These are phyloP conservation scores for Noctua fimbriata DNA, from an alignment of 2,888 invertebrate species.

Conservation along the genomic window DNA sequence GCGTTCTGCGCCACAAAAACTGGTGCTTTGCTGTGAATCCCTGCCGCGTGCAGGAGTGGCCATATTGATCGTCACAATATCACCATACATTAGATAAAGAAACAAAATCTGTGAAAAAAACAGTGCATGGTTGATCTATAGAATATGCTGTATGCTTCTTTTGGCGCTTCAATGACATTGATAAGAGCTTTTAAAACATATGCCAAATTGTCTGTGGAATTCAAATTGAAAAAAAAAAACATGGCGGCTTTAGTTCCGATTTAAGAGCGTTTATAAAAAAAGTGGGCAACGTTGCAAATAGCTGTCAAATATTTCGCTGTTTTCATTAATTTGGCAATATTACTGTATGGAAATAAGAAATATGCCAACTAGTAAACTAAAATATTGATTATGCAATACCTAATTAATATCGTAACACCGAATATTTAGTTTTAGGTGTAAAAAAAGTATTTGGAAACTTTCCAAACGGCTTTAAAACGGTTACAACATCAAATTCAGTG, in stretches of 20 bases:
- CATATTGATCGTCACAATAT: neutral
- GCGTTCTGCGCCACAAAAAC: neutral
- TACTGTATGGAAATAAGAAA: no score
- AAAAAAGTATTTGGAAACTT: no score
- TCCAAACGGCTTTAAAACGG: no score
- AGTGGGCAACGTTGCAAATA: no score
- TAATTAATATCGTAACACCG: no score
- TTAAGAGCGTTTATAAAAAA: no score
- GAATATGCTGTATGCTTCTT: neutral
- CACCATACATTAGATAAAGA: neutral
- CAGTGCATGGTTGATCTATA: neutral
- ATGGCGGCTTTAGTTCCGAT: neutral
- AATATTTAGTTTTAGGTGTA: no score
- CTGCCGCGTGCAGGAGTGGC: neutral
- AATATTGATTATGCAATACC: no score
- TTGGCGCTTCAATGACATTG: neutral
- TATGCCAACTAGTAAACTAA: no score
- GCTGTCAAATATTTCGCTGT: no score
- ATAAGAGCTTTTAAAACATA: neutral
- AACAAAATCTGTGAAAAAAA: neutral
- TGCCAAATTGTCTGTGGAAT: neutral
- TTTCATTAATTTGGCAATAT: no score
- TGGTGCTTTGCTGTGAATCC: neutral
- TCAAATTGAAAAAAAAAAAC: neutral
- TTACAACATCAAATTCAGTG: no score